A percentile compares a stretch with the other conserved stretches of the same genome.
Evolutionary conservation across 53 echinoderm and acorn worm species (phyloP).

Genomic region (Holothuria scabra): DNA sequence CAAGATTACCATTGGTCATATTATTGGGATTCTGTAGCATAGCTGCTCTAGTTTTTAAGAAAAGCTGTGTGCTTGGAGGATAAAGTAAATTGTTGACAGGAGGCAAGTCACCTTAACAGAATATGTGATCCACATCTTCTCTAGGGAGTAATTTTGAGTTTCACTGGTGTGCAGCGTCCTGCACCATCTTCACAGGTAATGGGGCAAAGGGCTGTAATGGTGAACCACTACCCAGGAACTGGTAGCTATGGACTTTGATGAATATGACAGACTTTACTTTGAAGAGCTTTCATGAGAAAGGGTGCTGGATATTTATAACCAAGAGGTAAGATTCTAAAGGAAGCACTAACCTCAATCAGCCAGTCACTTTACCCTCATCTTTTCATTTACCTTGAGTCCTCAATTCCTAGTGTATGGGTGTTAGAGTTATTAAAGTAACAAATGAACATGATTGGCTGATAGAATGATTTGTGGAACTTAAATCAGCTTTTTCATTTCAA

Average conservation of each 20-base stretch:
- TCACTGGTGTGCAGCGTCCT: slow-evolving; percentile 98
- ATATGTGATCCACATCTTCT: not conserved
- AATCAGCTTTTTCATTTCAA: too few relatives aligned
- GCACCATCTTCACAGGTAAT: slow-evolving; percentile 85
- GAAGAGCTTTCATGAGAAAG: slow-evolving; percentile 91
- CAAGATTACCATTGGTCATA: too few relatives aligned
- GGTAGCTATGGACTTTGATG: slow-evolving; percentile 99
- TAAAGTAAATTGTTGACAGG: not conserved
- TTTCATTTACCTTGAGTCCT: too few relatives aligned
- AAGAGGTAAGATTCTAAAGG: slow-evolving; percentile 63
- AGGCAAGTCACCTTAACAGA: not conserved
- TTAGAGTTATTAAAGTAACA: too few relatives aligned
- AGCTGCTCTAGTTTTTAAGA: too few relatives aligned
- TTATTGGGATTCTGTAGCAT: too few relatives aligned
- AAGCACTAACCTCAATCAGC: too few relatives aligned
- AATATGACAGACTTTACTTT: slow-evolving; percentile 98
- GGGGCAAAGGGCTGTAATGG: slow-evolving; percentile 91
- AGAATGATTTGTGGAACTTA: too few relatives aligned
- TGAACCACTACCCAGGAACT: slow-evolving; percentile 98
- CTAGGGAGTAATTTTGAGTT: slow-evolving; percentile 96
- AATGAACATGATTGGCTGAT: too few relatives aligned
- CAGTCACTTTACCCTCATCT: too few relatives aligned
- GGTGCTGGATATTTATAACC: slow-evolving; percentile 94
- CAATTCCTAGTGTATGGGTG: too few relatives aligned
- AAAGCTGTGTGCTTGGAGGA: too few relatives aligned